phyloP scores from a whole-genome alignment of 2,113 vertebrate genomes.

The Acrocephalus arundinaceus region DNA sequence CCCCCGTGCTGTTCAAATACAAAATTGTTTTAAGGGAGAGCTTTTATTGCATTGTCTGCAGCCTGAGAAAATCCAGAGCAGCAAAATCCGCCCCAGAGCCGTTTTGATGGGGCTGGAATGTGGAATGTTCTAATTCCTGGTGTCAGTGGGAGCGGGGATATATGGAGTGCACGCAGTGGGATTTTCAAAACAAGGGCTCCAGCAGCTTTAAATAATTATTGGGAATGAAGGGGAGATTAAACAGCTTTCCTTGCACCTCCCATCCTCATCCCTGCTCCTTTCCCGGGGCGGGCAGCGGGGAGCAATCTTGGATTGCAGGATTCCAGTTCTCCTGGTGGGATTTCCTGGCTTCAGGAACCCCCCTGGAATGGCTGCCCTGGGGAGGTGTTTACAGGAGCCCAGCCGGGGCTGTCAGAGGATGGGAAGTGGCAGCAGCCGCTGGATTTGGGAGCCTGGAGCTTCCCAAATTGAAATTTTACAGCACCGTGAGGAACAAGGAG shows the following conservation, averaged over 20 bases:
- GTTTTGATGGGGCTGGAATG: not conserved
- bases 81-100: not conserved
- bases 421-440: not conserved
- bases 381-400: not conserved
- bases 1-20: not conserved
- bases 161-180: not conserved
- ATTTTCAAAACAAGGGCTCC: constrained; percentile 27
- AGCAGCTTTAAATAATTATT: constrained; percentile 25
- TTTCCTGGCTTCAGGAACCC: not conserved
- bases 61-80: constrained; percentile 44
- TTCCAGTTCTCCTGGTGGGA: not conserved
- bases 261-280: not conserved
- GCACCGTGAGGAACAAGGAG: not conserved
- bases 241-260: not conserved
- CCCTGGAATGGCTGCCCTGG: not conserved
- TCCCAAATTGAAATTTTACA: fast-evolving
- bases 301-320: not conserved
- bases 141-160: not conserved
- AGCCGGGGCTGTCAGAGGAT: not conserved
- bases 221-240: not conserved
- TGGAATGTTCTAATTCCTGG: not conserved
- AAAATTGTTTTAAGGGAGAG: not conserved
- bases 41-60: constrained; percentile 45
- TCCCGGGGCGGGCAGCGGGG: not conserved
- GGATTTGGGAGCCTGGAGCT: not conserved